phyloP scores from a whole-genome alignment of 2,888 invertebrate genomes.

The Amblyjoppa fuscipennis region DNA sequence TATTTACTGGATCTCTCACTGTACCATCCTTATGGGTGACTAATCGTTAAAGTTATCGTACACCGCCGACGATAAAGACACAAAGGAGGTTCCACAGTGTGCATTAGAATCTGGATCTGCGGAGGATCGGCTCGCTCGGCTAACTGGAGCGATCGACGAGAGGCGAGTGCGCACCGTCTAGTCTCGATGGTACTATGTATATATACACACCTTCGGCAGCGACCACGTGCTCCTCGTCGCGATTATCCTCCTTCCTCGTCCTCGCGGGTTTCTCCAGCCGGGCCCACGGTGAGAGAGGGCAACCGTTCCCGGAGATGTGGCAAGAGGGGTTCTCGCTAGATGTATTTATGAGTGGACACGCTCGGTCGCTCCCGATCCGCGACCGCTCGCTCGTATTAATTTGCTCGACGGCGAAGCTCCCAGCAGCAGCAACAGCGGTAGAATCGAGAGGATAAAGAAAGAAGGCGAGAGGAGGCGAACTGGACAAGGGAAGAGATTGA shows the following conservation, averaged over 20 bases:
- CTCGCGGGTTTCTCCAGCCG: conserved; percentile 52
- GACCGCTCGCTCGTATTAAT: conserved; percentile 74
- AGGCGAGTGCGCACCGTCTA: conserved; percentile 2
- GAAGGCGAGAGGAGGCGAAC: conserved; percentile 60
- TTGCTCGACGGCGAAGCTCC: conserved; percentile 71
- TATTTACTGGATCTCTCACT: background rate
- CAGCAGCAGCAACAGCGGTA: conserved; percentile 26
- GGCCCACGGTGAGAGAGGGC: conserved; percentile 28
- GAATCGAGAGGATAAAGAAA: conserved; percentile 63
- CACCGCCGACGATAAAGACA: background rate
- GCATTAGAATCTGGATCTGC: conserved; percentile 25
- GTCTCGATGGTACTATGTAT: conserved; percentile 11
- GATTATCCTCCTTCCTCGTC: conserved; percentile 59
- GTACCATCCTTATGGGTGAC: background rate
- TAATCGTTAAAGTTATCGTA: background rate
- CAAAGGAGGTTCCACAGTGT: background rate
- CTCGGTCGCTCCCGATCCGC: conserved; percentile 62
- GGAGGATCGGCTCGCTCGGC: conserved; percentile 1
- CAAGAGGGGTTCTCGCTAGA: conserved; percentile 30
- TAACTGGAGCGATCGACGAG: conserved; percentile 33
- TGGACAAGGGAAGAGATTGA: background rate
- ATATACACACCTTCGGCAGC: background rate
- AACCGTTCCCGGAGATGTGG: conserved; percentile 31
- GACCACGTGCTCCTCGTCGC: conserved; percentile 25
- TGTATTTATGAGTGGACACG: conserved; percentile 65